Conservation (phyloP, 2,113 vertebrate genomes). For the Pseudorasbora parva region DNA sequence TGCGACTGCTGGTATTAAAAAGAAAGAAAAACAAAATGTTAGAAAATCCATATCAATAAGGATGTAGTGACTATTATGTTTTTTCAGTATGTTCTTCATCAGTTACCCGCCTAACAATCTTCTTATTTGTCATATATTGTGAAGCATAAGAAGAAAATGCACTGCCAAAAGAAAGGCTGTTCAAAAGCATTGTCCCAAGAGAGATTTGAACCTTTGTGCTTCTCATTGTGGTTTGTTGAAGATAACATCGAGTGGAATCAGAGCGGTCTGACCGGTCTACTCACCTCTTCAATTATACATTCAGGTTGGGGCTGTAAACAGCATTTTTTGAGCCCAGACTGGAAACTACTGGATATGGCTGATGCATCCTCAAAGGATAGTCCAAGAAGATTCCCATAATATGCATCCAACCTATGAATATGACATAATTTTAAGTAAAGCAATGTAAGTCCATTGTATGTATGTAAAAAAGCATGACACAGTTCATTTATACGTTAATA, state of each 20-base stretch:
- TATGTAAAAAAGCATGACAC: not conserved
- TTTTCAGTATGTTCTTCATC: not conserved
- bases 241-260: not conserved
- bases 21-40: too few species aligned
- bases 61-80: not conserved
- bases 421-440: not conserved
- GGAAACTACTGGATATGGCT: conserved; percentile 31
- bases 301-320: conserved; percentile 51
- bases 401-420: conserved; percentile 46
- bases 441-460: not conserved
- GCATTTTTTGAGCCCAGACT: conserved; percentile 55
- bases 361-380: conserved; percentile 47
- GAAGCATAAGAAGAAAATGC: not conserved
- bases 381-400: conserved; percentile 50
- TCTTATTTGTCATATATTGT: not conserved
- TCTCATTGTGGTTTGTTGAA: not conserved
- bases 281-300: conserved; percentile 53
- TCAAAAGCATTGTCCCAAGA: not conserved
- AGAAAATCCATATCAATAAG: not conserved
- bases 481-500: not conserved
- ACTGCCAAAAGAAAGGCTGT: not conserved
- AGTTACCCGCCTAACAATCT: not conserved
- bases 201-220: not conserved
- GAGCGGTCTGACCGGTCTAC: not conserved
- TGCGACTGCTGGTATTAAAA: not conserved